phyloP scores from a whole-genome alignment of 92 coral and sea anemone genomes.

The Siderastrea siderea region DNA sequence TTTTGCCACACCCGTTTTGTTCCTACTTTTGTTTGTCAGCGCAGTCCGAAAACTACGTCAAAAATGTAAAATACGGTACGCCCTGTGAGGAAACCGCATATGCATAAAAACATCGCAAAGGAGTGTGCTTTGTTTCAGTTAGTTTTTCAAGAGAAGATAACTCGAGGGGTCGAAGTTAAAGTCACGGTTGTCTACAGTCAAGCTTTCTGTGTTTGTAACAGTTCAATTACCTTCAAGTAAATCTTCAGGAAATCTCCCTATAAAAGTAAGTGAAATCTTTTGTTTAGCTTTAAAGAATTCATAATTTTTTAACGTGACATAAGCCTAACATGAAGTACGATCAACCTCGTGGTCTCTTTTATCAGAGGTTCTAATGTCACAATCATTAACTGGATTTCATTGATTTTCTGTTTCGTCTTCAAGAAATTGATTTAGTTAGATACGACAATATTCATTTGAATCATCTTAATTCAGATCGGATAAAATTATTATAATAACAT shows the following conservation, averaged over 20 bases:
- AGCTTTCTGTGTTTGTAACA: not conserved
- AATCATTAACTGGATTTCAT: not conserved
- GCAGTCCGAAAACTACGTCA: not conserved
- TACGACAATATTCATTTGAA: not conserved
- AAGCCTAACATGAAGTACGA: not conserved
- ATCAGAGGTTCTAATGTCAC: not conserved
- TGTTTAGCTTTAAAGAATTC: not conserved
- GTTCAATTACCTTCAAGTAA: not conserved
- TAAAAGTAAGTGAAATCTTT: not conserved
- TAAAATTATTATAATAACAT: too few relatives aligned
- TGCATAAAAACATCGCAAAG: not conserved
- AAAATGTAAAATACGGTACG: not conserved
- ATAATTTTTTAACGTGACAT: not conserved
- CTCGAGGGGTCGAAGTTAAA: not conserved
- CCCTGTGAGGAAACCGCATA: not conserved
- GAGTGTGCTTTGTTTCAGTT: not conserved
- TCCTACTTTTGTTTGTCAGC: not conserved
- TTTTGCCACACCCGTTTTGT: not conserved
- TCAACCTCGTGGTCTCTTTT: not conserved
- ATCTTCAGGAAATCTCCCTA: not conserved
- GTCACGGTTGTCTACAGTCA: not conserved
- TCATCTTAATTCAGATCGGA: too few relatives aligned
- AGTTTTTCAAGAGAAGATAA: not conserved
- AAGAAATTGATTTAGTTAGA: not conserved
- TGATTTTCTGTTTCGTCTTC: not conserved